Evolutionary conservation across 2,113 vertebrate species (phyloP), one percentile per base, ranked within the genome.

Genomic region (Halichoerus grypus): DNA sequence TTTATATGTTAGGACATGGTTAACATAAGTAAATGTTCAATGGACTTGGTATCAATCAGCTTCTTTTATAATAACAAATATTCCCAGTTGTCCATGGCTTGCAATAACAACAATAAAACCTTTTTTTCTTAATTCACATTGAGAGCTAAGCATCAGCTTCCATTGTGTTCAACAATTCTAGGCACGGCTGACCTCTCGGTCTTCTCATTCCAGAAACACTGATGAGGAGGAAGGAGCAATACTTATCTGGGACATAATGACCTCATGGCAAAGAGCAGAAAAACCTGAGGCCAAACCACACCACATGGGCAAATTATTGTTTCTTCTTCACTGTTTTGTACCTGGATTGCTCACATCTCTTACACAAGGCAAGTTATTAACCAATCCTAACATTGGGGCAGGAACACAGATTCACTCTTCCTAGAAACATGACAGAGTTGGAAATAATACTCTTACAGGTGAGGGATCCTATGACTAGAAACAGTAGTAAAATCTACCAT

Each of bases 151-250:
- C 19, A 39, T 57, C 46, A 39, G 3, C 22, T 53, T 36, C 14
- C 31, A 4, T 10, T 65, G 18, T 65, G 8, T 39, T 49, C 3
- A 26, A 0, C 7, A 74, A 11, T 53, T 0, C 33, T 31, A 9
- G 26, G 33, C 3, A 90, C 36, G n/a, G 12, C 46, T 72, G 36
- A 9, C 2, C 1, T 51, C 33, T 12, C 4, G 21, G 2, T 39
- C 53, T 84, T 53, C 28, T 61, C 9, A 39, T 63, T 59, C 61
- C 22, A 59, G 21, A 61, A 28, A 4, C 18, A 46, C 14, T 4
- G 4, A 2, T 42, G 42, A 42, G 39, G 39, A 42, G 39, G 39
- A 33, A 74, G 8, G 8, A 65, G 15, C 4, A n/a, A 18, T 1
- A 26, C 12, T 55, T 72, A 8, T 11, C 8, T 74, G 65, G 15